Evolutionary conservation across 2,888 invertebrate species (phyloP).

Genomic region (Arctia plantaginis): DNA sequence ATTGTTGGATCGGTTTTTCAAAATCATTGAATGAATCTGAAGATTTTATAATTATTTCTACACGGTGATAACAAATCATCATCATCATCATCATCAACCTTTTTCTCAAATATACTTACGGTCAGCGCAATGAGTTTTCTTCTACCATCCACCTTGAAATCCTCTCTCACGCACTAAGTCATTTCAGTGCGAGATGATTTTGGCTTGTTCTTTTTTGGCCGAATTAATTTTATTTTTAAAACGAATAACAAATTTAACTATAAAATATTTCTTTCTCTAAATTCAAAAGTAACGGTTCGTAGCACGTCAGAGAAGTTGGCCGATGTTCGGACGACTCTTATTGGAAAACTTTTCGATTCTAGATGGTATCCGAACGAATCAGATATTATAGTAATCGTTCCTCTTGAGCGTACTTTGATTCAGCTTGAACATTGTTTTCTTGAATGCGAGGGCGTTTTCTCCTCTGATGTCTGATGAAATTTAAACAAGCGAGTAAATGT

Average conservation of each 20-base stretch:
- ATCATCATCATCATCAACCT: too few relatives aligned
- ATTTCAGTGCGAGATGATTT: too few relatives aligned
- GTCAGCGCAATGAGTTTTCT: too few relatives aligned
- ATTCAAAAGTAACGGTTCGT: conserved; percentile 50
- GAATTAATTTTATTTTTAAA: background rate
- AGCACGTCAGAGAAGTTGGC: conserved; percentile 50
- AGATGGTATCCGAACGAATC: conserved; percentile 47
- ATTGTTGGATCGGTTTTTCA: too few relatives aligned
- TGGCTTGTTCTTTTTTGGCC: background rate
- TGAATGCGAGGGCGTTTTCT: conserved; percentile 5
- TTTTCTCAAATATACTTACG: too few relatives aligned
- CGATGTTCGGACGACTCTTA: conserved; percentile 52
- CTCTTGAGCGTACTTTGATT: conserved; percentile 44
- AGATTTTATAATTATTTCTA: too few relatives aligned
- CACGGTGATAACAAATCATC: too few relatives aligned
- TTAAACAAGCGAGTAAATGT: background rate
- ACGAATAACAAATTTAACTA: background rate
- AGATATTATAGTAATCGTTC: conserved; percentile 52
- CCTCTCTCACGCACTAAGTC: too few relatives aligned
- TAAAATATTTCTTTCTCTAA: conserved; percentile 23
- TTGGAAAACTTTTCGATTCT: conserved; percentile 58
- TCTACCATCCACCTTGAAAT: too few relatives aligned
- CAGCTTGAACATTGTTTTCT: conserved; percentile 21
- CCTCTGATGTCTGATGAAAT: background rate
- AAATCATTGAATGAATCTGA: too few relatives aligned